Conservation (phyloP, 2,113 vertebrate species). For the Sinocyclocheilus rhinocerous region DNA sequence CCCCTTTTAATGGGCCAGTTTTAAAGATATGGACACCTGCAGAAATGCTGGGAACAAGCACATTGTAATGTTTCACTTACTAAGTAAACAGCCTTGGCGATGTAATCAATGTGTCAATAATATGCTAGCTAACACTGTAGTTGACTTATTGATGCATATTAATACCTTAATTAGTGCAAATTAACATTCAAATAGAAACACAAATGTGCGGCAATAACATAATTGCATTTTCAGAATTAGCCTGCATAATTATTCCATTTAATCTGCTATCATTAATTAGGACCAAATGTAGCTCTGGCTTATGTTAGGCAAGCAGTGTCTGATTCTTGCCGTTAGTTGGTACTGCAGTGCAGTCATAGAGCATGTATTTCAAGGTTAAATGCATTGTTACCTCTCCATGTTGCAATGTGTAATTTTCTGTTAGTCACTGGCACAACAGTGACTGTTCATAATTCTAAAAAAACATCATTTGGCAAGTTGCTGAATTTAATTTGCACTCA, state of each 20-base stretch:
- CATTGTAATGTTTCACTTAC: slow-evolving; percentile 13
- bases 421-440: not conserved
- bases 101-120: slow-evolving; percentile 40
- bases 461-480: not conserved
- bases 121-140: slow-evolving; percentile 25
- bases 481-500: not conserved
- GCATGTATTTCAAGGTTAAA: slow-evolving; percentile 4
- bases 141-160: slow-evolving; percentile 58
- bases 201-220: slow-evolving; percentile 54
- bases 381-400: not conserved
- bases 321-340: slow-evolving; percentile 19
- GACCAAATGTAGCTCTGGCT: slow-evolving; percentile 24
- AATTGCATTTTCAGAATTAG: slow-evolving; percentile 57
- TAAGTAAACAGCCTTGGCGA: slow-evolving; percentile 15
- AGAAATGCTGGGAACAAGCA: not conserved
- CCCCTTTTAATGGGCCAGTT: not conserved
- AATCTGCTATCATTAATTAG: slow-evolving; percentile 59
- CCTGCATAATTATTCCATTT: slow-evolving; percentile 58
- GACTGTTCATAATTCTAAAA: not conserved
- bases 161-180: slow-evolving; percentile 61
- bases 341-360: slow-evolving; percentile 9
- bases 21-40: not conserved
- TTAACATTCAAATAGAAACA: slow-evolving; percentile 56
- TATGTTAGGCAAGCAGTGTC: slow-evolving; percentile 22
- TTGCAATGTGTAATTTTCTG: not conserved